phyloP scores from a whole-genome alignment of 2,888 invertebrate genomes.

The Scaptodrosophila latifasciaeformis region DNA sequence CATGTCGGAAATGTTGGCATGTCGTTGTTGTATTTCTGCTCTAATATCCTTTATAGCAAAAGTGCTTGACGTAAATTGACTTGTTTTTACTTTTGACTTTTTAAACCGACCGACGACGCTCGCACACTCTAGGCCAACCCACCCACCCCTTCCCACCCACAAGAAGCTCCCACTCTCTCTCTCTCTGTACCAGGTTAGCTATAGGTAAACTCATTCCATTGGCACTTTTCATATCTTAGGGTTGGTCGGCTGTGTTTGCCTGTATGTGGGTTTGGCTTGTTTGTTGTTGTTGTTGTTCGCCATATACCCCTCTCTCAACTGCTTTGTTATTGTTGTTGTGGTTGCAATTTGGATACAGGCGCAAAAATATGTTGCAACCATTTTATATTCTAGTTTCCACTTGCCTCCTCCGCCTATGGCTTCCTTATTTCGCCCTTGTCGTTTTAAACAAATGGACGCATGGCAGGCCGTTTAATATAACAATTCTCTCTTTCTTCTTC shows the following conservation, averaged over 20 bases:
- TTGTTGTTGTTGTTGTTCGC: neutral
- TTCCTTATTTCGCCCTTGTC: too few species aligned
- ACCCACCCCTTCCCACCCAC: neutral
- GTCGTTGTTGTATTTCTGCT: conserved; percentile 68
- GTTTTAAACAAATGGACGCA: too few species aligned
- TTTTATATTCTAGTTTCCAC: too few species aligned
- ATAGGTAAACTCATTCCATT: too few species aligned
- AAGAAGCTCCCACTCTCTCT: neutral
- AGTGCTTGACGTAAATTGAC: conserved; percentile 69
- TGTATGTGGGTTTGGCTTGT: neutral
- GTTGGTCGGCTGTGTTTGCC: too few species aligned
- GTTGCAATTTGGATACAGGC: conserved; percentile 1
- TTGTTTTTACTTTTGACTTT: conserved; percentile 70
- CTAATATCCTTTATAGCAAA: conserved; percentile 70
- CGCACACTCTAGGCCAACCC: neutral
- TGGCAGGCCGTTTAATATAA: too few species aligned
- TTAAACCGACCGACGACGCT: conserved; percentile 47
- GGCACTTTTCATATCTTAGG: too few species aligned
- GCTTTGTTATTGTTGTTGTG: neutral
- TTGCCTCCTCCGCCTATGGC: too few species aligned
- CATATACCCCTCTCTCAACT: neutral
- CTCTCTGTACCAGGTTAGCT: neutral
- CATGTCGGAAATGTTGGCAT: conserved; percentile 69
- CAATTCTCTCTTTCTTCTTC: too few species aligned
- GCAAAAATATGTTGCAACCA: conserved; percentile 2